Percentiles rank a stretch among this genome's conserved stretches.
Evolutionary conservation across 2,888 invertebrate genomes (phyloP).

Genomic region (Drosophila austrosaltans): DNA sequence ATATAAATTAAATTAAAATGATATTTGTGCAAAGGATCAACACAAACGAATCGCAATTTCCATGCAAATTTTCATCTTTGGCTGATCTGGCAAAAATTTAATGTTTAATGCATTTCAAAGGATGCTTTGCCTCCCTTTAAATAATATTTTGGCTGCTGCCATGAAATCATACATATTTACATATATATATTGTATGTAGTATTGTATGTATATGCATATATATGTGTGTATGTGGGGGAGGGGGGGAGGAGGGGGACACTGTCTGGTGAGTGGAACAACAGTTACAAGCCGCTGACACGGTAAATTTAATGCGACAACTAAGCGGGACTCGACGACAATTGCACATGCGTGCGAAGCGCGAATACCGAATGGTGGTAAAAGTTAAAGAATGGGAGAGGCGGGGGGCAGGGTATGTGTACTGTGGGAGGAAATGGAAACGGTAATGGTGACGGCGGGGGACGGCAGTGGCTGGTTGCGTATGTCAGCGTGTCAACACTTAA

Average conservation of each 20-base stretch:
- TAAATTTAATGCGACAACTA: constrained; percentile 33
- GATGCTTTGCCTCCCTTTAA: background rate
- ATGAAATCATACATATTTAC: background rate
- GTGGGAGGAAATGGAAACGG: background rate
- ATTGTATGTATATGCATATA: too few species aligned
- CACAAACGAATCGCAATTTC: too few species aligned
- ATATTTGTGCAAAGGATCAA: too few species aligned
- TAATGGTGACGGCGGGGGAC: too few species aligned
- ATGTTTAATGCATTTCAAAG: too few species aligned
- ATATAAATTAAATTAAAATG: too few species aligned
- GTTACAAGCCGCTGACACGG: constrained; percentile 53
- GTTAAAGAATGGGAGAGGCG: too few species aligned
- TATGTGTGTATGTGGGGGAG: background rate
- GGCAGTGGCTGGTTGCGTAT: constrained; percentile 40
- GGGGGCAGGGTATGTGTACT: background rate
- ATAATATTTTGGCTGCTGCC: background rate
- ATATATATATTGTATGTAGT: too few species aligned
- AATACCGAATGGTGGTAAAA: background rate
- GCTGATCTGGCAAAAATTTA: background rate
- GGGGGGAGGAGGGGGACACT: background rate
- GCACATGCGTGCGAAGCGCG: constrained; percentile 47
- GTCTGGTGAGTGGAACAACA: constrained; percentile 44
- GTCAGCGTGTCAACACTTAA: constrained; percentile 74
- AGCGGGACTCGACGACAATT: constrained; percentile 57
- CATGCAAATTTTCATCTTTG: background rate